Evolutionary conservation across 2,113 vertebrate species (phyloP).

Genomic region (Panurus biarmicus): DNA sequence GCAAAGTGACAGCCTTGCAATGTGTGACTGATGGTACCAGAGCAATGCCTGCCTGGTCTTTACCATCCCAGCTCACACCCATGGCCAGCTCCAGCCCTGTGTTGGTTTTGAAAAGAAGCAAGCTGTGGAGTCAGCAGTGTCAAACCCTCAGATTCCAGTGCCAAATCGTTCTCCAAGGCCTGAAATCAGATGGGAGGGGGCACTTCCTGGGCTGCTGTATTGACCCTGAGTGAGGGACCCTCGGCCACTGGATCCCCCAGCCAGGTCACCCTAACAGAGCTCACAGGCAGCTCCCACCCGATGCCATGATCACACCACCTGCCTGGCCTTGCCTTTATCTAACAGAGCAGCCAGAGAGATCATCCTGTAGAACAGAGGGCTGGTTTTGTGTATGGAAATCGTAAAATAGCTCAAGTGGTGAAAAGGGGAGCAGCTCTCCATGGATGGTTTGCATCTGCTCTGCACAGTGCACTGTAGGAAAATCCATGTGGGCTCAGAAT

Average conservation of each 20-base stretch:
- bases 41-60: neutral
- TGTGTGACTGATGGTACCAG: neutral
- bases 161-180: neutral
- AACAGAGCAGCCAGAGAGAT: neutral
- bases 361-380: neutral
- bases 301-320: neutral
- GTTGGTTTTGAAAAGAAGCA: neutral
- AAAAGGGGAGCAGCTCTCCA: neutral
- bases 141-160: neutral
- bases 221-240: rapidly evolving
- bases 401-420: neutral
- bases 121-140: neutral
- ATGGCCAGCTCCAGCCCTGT: rapidly evolving
- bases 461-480: rapidly evolving
- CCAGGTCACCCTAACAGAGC: rapidly evolving
- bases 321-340: neutral
- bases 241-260: neutral
- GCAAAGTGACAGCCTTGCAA: neutral
- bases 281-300: rapidly evolving
- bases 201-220: neutral
- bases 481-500: neutral
- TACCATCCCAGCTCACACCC: neutral
- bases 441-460: neutral
- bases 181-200: neutral
- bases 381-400: neutral